Percentiles rank a stretch among this genome's conserved stretches.
These are phyloP conservation scores for Serinus canaria DNA, from an alignment of 2,113 vertebrate genomes.

Conservation along the genomic window DNA sequence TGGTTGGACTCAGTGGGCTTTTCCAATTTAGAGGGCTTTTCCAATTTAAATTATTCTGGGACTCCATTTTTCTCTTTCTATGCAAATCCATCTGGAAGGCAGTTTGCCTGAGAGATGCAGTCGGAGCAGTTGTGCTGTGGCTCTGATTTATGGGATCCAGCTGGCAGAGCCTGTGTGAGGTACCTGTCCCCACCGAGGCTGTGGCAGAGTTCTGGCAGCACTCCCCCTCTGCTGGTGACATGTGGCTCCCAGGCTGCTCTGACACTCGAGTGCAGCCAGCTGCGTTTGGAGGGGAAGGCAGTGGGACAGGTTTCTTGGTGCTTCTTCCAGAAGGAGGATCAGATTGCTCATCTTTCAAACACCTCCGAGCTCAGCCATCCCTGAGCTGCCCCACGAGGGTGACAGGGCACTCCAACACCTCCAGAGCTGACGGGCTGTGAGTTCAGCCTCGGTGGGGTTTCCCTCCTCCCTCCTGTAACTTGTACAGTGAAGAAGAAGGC, in stretches of 20 bases:
- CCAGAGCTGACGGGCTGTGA: neutral
- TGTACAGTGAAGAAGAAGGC: neutral
- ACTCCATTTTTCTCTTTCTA: neutral
- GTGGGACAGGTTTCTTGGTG: neutral
- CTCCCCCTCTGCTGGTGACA: neutral
- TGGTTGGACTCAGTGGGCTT: neutral
- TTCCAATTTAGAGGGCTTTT: neutral
- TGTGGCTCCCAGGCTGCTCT: fast-evolving
- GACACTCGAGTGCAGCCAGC: neutral
- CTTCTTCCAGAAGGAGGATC: neutral
- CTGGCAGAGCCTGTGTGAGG: neutral
- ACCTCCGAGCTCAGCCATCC: neutral
- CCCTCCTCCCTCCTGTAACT: neutral
- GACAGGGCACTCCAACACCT: neutral
- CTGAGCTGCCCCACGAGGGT: neutral
- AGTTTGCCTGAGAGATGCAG: neutral
- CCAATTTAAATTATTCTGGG: neutral
- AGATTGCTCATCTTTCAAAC: neutral
- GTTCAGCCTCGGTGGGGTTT: neutral
- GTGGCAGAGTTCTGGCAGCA: neutral
- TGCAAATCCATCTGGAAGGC: conserved; percentile 8
- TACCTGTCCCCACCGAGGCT: neutral
- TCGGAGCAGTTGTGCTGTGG: neutral
- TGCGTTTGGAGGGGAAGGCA: neutral
- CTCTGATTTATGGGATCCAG: conserved; percentile 19